A percentile compares a stretch with the other conserved stretches of the same genome.
Conservation (phyloP, 2,888 invertebrate species). For the Odontocerum albicorne region DNA sequence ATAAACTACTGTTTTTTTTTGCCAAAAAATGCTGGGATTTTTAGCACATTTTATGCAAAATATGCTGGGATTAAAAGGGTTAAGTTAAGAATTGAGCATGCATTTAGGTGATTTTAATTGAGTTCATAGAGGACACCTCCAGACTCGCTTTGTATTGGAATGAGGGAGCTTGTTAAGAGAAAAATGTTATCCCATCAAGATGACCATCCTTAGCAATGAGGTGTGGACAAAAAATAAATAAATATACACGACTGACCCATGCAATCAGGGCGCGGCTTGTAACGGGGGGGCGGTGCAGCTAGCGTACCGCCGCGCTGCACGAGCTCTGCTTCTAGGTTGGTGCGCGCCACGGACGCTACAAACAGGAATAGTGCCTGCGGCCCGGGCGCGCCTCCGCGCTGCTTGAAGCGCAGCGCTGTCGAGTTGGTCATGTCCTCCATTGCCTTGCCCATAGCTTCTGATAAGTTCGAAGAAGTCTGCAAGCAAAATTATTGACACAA, state of each 20-base stretch:
- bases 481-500: constrained; percentile 31
- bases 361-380: constrained; percentile 82
- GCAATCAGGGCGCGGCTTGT: constrained; percentile 77
- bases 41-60: no score
- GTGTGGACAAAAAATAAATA: no score
- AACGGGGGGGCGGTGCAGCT: constrained; percentile 60
- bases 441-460: constrained; percentile 87
- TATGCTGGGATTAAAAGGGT: no score
- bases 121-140: no score
- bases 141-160: no score
- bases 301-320: constrained; percentile 87
- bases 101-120: no score
- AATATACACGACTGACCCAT: constrained; percentile 68
- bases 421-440: constrained; percentile 94
- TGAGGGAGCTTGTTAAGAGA: no score
- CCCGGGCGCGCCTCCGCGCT: constrained; percentile 65
- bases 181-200: no score
- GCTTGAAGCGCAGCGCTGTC: constrained; percentile 79
- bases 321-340: constrained; percentile 91
- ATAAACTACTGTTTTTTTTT: no score
- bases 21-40: no score
- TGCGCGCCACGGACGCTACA: constrained; percentile 85
- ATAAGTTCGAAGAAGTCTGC: constrained; percentile 70
- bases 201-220: no score
- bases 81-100: no score